Evolutionary conservation across 2,113 vertebrate species (phyloP).

Genomic region (Edolisoma coerulescens): DNA sequence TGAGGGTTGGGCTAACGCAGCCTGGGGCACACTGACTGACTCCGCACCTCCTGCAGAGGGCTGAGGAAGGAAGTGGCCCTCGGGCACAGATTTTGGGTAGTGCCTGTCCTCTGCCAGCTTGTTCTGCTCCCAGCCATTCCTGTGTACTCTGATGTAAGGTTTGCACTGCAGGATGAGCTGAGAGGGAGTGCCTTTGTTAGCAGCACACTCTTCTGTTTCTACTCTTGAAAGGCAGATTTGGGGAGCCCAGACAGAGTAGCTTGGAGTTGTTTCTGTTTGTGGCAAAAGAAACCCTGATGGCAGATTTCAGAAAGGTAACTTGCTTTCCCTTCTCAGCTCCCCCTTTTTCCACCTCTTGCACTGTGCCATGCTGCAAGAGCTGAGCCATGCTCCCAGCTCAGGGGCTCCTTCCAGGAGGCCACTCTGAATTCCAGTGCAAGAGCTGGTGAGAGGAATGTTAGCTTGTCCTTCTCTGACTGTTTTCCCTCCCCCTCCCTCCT

Average conservation of each 20-base stretch:
- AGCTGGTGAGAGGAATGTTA: background rate
- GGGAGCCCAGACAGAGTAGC: background rate
- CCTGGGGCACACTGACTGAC: background rate
- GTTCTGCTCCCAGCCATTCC: background rate
- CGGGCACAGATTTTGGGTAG: background rate
- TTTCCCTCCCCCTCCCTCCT: background rate
- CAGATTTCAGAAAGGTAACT: background rate
- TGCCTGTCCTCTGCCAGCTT: background rate
- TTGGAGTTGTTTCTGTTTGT: background rate
- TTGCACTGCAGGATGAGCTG: background rate
- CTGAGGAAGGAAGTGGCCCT: background rate
- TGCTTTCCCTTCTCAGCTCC: background rate
- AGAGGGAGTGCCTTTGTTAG: background rate
- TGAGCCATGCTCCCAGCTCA: background rate
- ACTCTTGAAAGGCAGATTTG: background rate
- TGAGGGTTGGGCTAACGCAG: fast-evolving
- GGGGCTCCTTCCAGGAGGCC: background rate
- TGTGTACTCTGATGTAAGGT: background rate
- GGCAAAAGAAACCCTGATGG: background rate
- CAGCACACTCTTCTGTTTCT: background rate
- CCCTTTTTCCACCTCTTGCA: background rate
- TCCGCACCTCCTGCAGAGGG: background rate
- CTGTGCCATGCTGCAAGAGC: background rate
- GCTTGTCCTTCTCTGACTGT: background rate
- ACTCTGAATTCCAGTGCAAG: background rate